Evolutionary conservation across 2,888 invertebrate genomes (phyloP).

Genomic region (Pinctada fucata): DNA sequence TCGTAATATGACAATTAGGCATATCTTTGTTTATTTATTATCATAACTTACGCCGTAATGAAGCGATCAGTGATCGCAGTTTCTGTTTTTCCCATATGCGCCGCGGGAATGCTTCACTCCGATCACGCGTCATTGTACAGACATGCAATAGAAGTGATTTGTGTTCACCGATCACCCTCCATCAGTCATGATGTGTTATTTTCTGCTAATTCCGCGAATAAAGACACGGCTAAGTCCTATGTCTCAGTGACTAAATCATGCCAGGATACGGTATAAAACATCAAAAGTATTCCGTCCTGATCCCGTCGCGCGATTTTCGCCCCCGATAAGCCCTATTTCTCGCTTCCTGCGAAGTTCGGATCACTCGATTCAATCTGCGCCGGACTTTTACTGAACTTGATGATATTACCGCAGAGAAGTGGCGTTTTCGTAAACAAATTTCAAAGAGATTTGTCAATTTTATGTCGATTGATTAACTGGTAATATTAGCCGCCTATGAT

Average conservation of each 20-base stretch:
- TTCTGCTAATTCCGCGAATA: constrained; percentile 25
- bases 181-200: constrained; percentile 24
- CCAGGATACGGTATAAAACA: constrained; percentile 22
- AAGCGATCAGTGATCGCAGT: constrained; percentile 3
- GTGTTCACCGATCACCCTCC: constrained; percentile 12
- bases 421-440: neutral
- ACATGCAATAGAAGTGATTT: constrained; percentile 17
- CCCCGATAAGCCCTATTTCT: neutral
- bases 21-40: constrained; percentile 1
- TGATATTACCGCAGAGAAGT: neutral
- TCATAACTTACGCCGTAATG: neutral
- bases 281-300: constrained; percentile 9
- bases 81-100: neutral
- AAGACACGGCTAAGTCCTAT: neutral
- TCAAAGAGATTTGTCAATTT: neutral
- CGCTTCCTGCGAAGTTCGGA: neutral
- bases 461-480: too few relatives aligned
- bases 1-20: neutral
- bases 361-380: neutral
- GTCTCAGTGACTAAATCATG: constrained; percentile 4
- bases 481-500: too few relatives aligned
- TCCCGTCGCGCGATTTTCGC: neutral
- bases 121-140: constrained; percentile 10
- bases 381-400: neutral
- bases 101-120: neutral